Base-by-base conservation (phyloP, 2,888 invertebrate genomes). In the Sinelater perroti region DNA sequence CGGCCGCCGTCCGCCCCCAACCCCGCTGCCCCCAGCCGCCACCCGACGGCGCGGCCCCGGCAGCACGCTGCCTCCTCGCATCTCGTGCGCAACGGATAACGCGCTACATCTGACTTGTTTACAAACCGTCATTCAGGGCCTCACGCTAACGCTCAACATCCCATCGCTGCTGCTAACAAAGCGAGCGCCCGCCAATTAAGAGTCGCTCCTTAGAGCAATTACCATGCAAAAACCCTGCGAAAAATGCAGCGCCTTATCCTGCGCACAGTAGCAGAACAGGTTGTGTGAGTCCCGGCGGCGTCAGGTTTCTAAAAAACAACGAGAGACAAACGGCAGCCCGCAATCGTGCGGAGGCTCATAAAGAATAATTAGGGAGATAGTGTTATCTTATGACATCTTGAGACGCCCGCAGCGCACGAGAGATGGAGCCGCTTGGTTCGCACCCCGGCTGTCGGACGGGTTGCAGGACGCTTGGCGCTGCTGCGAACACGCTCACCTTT, bases 301-400 rank as follows among this genome's bases (percentile, higher is more conserved):
- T 69, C 67, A 69, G 67, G 64, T 66, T 67, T 57, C 66, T 66
- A 67, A 70, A 69, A 70, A 64, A 59, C 54, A 50, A 66, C 58
- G 65, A 70, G 68, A 71, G 63, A 65, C 68, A 69, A n/a, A 63
- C 51, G 52, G 56, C 63, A 60, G 56, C 63, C 65, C 63, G 66
- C 62, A 65, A 67, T 67, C 62, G 66, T 59, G 63, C 59, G 59
- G 62, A 63, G 63, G 60, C 61, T 65, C 68, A 70, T 72, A 72
- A 73, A 71, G 71, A 73, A 70, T 74, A 73, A 73, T 72, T 73
- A 73, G 68, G 61, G 61, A 62, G 65, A 69, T 69, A 67, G 62
- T 61, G 67, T 69, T 70, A 69, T 65, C 68, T 69, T 65, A 69
- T 70, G 70, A 66, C 63, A 65, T 67, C 64, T 62, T 56, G 55